phyloP scores from a whole-genome alignment of 2,113 vertebrate species.

The Upupa epops region DNA sequence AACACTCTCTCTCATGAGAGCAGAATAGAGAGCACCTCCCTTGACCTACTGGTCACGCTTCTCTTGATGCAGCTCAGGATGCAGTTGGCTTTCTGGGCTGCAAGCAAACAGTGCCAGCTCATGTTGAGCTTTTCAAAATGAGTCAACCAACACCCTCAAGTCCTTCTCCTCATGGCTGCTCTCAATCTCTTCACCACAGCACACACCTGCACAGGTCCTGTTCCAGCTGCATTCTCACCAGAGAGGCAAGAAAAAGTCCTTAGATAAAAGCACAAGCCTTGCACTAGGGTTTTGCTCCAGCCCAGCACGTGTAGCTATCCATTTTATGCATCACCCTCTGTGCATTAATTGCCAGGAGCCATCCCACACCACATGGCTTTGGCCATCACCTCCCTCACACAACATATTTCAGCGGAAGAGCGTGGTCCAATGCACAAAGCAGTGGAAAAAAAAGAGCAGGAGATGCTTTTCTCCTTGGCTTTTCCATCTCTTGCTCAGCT shows the following conservation, averaged over 20 bases:
- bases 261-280: not conserved
- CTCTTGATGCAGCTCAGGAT: no score
- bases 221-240: not conserved
- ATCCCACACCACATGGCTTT: rapidly evolving
- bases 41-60: no score
- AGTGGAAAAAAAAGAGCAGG: not conserved
- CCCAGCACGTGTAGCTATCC: rapidly evolving
- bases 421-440: rapidly evolving
- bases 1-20: no score
- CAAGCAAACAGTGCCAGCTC: no score
- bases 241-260: not conserved
- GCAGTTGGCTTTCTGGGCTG: no score
- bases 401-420: not conserved
- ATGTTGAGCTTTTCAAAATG: no score
- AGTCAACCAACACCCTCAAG: no score
- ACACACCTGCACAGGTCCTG: not conserved
- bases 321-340: not conserved
- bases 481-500: not conserved
- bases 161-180: no score
- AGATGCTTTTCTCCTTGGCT: not conserved
- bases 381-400: not conserved
- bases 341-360: not conserved
- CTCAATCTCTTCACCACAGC: no score
- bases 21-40: no score
- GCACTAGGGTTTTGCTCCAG: not conserved